These are phyloP conservation scores for Danaus chrysippus DNA, from an alignment of 2,888 invertebrate genomes.

Conservation along the genomic window DNA sequence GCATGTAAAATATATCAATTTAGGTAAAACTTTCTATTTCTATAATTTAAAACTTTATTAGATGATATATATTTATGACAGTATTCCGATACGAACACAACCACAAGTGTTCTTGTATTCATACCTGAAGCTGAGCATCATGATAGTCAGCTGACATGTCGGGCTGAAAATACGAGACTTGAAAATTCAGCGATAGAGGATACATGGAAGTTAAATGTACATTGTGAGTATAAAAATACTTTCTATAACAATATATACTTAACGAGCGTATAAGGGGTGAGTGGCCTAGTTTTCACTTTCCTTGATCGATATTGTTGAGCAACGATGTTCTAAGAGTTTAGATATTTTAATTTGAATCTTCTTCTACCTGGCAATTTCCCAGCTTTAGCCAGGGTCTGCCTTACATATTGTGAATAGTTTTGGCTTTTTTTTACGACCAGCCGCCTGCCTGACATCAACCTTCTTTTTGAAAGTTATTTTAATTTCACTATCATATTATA, in stretches of 20 bases:
- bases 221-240: conserved; percentile 84
- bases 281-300: neutral
- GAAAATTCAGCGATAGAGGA: conserved; percentile 87
- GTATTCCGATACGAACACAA: conserved; percentile 86
- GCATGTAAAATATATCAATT: neutral
- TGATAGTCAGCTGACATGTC: conserved; percentile 86
- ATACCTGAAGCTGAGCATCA: conserved; percentile 89
- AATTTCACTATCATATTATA: no score
- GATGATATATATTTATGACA: conserved; percentile 42
- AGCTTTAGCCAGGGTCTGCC: no score
- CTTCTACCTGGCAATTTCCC: no score
- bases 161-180: conserved; percentile 87
- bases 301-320: neutral
- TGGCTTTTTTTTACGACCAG: no score
- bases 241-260: no score
- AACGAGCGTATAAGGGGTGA: neutral
- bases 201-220: conserved; percentile 87
- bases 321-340: no score
- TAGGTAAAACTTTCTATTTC: neutral
- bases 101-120: conserved; percentile 87
- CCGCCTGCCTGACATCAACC: no score
- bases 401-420: no score
- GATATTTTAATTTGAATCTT: no score
- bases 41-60: neutral
- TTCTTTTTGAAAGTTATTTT: no score